Evolutionary conservation across 2,113 vertebrate species (phyloP), one percentile per base, ranked within the genome.

Genomic region (Gila orcuttii): DNA sequence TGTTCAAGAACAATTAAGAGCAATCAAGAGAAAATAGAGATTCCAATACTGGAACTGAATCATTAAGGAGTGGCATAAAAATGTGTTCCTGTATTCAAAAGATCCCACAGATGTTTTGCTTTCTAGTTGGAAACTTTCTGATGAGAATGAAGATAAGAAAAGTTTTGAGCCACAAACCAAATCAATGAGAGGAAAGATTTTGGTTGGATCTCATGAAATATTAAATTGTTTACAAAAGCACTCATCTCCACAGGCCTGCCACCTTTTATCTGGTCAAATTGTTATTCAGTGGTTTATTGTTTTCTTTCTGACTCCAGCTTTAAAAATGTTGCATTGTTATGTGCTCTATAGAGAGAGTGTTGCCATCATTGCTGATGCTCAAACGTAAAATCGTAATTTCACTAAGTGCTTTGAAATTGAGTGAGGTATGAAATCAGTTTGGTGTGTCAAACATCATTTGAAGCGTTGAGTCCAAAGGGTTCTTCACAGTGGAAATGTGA

Each of bases 401-500:
- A n/a, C 85, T 60, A 60, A 85, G 74, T 84, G 82, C 83, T 86
- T 88, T 90, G 71, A 90, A 86, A 86, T 76, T 36, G 55, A 74
- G 57, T 76, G 57, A 83, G 47, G 75, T 84, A 85, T 75, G 85
- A 85, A 88, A 80, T 87, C 25, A 59, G 57, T 79, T 87, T 10
- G 77, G 31, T 68, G 50, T 88, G 87, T 86, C 47, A 80, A 81
- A 81, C 82, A 57, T 71, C 82, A 84, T 91, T 90, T 90, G 85
- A 89, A 89, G 83, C 78, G 36, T 36, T 82, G 9, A 83, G 42
- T 92, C 88, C 82, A 76, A 45, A 82, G 69, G 85, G 89, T 79
- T 87, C 28, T 90, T 80, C 84, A 82, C 79, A 88, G 87, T 83
- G 64, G 89, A 88, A 89, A 87, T 89, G 90, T 92, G 82, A 90